Conservation (phyloP, 2,797 vertebrate species). For the Heliangelus exortis region DNA sequence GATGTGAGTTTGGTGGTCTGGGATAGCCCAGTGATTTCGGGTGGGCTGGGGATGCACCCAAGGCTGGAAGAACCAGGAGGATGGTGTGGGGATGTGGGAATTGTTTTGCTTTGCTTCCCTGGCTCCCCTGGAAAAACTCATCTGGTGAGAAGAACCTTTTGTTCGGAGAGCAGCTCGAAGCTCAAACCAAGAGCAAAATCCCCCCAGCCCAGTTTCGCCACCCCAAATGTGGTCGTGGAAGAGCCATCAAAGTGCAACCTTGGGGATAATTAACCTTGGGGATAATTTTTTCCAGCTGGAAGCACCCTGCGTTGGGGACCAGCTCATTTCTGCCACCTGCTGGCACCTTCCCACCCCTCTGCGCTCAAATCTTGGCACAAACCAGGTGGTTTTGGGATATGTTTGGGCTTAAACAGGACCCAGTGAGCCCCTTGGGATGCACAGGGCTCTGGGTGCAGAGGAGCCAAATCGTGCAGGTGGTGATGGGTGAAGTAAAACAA, state of each 20-base stretch:
- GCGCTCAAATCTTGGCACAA: neutral
- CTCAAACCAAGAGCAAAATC: neutral
- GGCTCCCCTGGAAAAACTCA: rapidly evolving
- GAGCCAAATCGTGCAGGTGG: neutral
- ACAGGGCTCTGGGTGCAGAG: no score
- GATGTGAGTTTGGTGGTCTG: conserved; percentile 82
- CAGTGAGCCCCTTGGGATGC: rapidly evolving
- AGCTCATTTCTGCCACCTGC: neutral
- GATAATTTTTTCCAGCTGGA: neutral
- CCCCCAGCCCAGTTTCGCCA: neutral
- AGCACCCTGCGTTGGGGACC: rapidly evolving
- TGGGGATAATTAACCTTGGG: no score
- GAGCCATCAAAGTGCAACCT: neutral
- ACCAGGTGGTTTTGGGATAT: rapidly evolving
- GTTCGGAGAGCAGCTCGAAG: neutral
- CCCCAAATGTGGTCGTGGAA: rapidly evolving
- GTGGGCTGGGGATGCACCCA: neutral
- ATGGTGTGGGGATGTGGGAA: neutral
- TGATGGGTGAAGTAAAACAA: neutral
- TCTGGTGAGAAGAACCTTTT: neutral
- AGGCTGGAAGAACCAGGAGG: neutral
- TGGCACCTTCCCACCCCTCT: neutral
- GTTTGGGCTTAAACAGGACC: neutral
- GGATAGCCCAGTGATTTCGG: rapidly evolving
- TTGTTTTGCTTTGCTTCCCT: rapidly evolving